Conservation (phyloP, 1,140 invertebrate species). For the Orchesella cincta region DNA sequence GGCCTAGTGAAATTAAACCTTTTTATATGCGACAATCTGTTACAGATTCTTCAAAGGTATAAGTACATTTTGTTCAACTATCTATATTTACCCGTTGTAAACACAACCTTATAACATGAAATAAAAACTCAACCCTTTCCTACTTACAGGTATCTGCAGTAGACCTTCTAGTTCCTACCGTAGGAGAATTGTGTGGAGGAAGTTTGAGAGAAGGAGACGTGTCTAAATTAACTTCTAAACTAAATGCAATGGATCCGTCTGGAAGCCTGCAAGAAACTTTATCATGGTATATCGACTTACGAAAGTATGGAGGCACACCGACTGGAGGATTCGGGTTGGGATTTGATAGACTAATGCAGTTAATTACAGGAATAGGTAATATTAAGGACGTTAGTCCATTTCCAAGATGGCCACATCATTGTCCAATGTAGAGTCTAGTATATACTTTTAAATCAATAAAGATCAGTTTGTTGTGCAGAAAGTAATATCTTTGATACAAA, state of each 20-base stretch:
- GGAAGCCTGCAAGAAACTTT: conserved; percentile 58
- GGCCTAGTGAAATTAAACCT: conserved; percentile 82
- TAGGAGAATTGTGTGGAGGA: conserved; percentile 92
- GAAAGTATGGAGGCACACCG: conserved; percentile 82
- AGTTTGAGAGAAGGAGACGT: conserved; percentile 85
- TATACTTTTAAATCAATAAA: too few relatives aligned
- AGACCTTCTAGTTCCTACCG: conserved; percentile 81
- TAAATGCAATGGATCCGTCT: conserved; percentile 51
- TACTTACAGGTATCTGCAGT: conserved; percentile 80
- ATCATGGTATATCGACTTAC: conserved; percentile 88
- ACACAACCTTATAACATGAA: too few relatives aligned
- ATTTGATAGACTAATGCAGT: conserved; percentile 87
- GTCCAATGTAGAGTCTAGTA: conserved; percentile 73
- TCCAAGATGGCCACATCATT: conserved; percentile 88
- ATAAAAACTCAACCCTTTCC: too few relatives aligned
- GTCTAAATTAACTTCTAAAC: conserved; percentile 62
- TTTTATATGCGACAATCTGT: conserved; percentile 86
- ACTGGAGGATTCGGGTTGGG: conserved; percentile 95
- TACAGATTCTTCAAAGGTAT: conserved; percentile 65
- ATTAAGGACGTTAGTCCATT: conserved; percentile 95
- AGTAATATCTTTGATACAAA: neutral
- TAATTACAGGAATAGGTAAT: conserved; percentile 75
- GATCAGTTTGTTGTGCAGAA: too few relatives aligned
- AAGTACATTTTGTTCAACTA: too few relatives aligned
- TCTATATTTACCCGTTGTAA: too few relatives aligned